These are phyloP conservation scores for Gymnothorax reevesii DNA, from an alignment of 2,797 vertebrate genomes.

Conservation along the genomic window DNA sequence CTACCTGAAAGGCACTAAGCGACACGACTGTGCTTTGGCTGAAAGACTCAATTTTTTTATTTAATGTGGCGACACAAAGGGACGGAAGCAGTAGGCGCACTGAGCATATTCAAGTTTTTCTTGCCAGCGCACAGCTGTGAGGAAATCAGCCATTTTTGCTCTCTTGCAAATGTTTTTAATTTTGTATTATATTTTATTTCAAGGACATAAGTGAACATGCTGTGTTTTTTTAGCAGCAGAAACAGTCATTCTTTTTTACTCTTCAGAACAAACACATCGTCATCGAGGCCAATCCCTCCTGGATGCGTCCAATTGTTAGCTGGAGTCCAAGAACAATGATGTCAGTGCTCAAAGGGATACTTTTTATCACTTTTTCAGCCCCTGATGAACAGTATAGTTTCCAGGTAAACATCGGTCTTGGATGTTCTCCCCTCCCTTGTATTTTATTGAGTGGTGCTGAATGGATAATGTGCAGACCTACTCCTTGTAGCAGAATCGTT, in stretches of 20 bases:
- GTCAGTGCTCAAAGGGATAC: constrained; percentile 58
- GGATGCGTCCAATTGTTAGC: constrained; percentile 51
- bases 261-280: constrained; percentile 61
- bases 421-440: constrained; percentile 20
- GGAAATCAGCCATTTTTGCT: constrained; percentile 70
- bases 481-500: neutral
- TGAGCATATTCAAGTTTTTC: constrained; percentile 82
- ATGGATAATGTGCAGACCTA: neutral
- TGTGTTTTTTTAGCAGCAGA: constrained; percentile 66
- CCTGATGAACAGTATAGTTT: constrained; percentile 38
- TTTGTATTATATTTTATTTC: too few relatives aligned
- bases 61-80: constrained; percentile 80
- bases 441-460: constrained; percentile 7
- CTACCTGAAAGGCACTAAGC: constrained; percentile 59
- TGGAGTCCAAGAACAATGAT: constrained; percentile 64
- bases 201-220: too few relatives aligned
- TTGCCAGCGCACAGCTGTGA: constrained; percentile 74
- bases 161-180: constrained; percentile 44
- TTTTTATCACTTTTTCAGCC: constrained; percentile 52
- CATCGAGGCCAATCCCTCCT: constrained; percentile 60
- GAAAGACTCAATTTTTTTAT: constrained; percentile 79
- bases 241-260: constrained; percentile 49
- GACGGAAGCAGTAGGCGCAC: constrained; percentile 74
- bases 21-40: constrained; percentile 77
- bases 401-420: constrained; percentile 24